Evolutionary conservation across 1,140 invertebrate genomes (phyloP).

Genomic region (Geopemphigus sp.): DNA sequence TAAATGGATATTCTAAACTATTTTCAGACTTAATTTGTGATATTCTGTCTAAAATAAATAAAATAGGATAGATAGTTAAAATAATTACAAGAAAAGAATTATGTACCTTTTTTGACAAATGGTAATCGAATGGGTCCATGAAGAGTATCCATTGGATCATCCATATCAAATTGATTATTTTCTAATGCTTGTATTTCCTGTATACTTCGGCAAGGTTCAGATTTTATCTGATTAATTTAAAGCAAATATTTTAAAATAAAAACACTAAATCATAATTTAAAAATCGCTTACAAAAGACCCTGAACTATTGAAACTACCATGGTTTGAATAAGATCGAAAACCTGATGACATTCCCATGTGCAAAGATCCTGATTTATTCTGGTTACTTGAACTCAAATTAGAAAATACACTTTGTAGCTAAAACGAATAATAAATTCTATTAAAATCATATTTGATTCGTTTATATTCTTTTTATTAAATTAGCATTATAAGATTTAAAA

Average conservation of each 20-base stretch:
- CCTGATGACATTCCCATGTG: conserved; percentile 28
- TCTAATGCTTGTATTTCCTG: conserved; percentile 31
- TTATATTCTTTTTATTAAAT: neutral
- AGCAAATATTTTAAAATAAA: neutral
- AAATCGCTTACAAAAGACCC: conserved; percentile 24
- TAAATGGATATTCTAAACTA: conserved; percentile 36
- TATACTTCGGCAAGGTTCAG: conserved; percentile 25
- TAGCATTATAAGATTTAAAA: too few species aligned
- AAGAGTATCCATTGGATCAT: conserved; percentile 17
- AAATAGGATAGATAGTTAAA: neutral
- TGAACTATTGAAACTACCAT: conserved; percentile 30
- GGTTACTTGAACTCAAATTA: conserved; percentile 19
- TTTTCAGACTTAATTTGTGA: conserved; percentile 24
- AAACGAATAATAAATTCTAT: neutral
- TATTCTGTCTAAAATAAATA: conserved; percentile 12
- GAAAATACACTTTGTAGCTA: conserved; percentile 42
- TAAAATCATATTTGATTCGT: neutral
- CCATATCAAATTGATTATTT: conserved; percentile 29
- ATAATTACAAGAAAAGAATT: neutral
- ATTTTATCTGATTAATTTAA: conserved; percentile 12
- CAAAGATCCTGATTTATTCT: conserved; percentile 13
- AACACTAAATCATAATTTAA: neutral
- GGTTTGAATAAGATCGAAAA: conserved; percentile 36
- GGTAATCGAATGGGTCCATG: conserved; percentile 34
- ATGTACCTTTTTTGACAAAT: conserved; percentile 6